Evolutionary conservation across 2,113 vertebrate genomes (phyloP), one percentile per base, ranked within the genome.

Genomic region (Grammomys surdaster): DNA sequence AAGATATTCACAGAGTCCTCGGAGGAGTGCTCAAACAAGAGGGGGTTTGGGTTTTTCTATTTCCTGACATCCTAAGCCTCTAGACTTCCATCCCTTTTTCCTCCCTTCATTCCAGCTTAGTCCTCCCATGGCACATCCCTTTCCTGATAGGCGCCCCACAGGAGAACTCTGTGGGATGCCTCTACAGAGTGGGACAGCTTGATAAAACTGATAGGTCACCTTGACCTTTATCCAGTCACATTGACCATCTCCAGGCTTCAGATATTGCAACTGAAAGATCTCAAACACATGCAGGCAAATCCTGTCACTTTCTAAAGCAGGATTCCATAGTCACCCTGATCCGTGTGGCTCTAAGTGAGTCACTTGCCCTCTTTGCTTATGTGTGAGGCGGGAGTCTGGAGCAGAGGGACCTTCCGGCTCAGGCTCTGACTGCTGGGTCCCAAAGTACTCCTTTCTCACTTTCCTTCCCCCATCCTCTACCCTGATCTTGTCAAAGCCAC

Each of bases 31-130:
- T 13, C 77, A 56, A 33, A 85, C 19, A 75, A 43, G 9, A 26
- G 16, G 31, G 28, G 33, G 56, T 48, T 16, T 3, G 5, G 7
- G 84, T 43, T 92, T 89, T 58, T 22, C 77, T 12, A 0, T 28
- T 48, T 2, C 67, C 26, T 3, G 14, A 56, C 5, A 13, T 24
- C 33, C 73, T 20, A 69, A 48, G 28, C 54, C 26, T 88, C 26
- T 81, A 90, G 65, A 26, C 85, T 87, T 3, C 91, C 94, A 31
- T 1, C 77, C 81, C 60, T 95, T 36, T 17, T 0, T 94, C 95
- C 96, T 97, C 93, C 97, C 97, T 96, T 93, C 70, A 63, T 63
- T 65, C 7, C n/a, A 96, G 56, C n/a, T 0, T 76, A 56, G 91
- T 40, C 14, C 84, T 86, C 72, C 78, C 1, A 8, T 5, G 6